Evolutionary conservation across 2,113 vertebrate genomes (phyloP).

Genomic region (Callocephalon fimbriatum): DNA sequence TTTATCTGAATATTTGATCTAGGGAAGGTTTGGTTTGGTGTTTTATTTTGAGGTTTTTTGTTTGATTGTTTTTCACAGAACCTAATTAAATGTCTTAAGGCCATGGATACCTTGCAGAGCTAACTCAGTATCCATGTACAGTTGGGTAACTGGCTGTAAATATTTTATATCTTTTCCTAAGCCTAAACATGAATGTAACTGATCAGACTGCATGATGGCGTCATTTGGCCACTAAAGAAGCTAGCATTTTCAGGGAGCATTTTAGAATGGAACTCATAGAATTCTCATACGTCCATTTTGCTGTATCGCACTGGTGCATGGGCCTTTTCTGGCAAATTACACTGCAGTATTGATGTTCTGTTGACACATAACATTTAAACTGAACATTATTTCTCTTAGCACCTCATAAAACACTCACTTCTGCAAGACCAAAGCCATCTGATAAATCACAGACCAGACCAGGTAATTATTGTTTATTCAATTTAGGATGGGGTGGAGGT

Average conservation of each 20-base stretch:
- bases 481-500: not conserved
- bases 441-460: conserved; percentile 52
- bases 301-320: not conserved
- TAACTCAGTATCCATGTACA: conserved; percentile 65
- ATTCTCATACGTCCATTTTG: conserved; percentile 22
- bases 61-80: conserved; percentile 65
- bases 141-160: conserved; percentile 66
- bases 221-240: conserved; percentile 54
- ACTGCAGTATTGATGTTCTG: not conserved
- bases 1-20: not conserved
- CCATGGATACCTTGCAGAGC: conserved; percentile 62
- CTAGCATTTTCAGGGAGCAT: conserved; percentile 25
- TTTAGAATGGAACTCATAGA: conserved; percentile 20
- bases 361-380: not conserved
- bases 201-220: conserved; percentile 49
- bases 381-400: conserved; percentile 55
- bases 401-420: conserved; percentile 55
- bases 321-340: not conserved
- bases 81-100: conserved; percentile 63
- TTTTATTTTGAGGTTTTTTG: conserved; percentile 54
- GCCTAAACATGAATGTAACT: conserved; percentile 40
- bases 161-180: conserved; percentile 51
- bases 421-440: conserved; percentile 60
- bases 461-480: conserved; percentile 59
- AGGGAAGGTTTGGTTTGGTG: not conserved